phyloP scores from a whole-genome alignment of 2,113 vertebrate species.

The Cnemophilus loriae region DNA sequence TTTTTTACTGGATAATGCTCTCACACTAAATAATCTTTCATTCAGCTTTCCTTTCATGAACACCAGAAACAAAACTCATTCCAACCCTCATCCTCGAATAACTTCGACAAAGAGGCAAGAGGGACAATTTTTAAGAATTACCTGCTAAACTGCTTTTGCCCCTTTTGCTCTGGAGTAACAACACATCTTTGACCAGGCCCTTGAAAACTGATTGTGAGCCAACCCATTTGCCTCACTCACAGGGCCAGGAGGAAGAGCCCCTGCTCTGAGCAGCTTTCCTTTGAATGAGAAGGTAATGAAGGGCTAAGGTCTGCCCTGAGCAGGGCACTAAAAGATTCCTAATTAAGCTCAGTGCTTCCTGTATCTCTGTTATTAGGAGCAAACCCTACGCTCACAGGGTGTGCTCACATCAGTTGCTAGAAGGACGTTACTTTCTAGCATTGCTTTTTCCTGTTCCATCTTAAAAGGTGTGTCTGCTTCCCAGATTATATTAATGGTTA shows the following conservation, averaged over 20 bases:
- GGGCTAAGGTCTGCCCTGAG: not conserved
- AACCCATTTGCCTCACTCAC: not conserved
- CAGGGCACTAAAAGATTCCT: not conserved
- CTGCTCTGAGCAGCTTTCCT: not conserved
- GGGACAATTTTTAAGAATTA: not conserved
- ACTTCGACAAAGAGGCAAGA: not conserved
- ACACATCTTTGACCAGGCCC: not conserved
- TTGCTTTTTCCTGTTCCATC: not conserved
- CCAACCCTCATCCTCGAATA: not conserved
- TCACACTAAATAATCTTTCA: not conserved
- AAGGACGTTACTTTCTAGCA: not conserved
- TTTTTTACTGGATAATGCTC: not conserved
- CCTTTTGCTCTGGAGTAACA: not conserved
- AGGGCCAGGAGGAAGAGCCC: not conserved
- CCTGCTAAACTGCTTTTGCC: not conserved
- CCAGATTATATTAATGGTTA: not conserved
- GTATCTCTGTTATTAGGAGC: not conserved
- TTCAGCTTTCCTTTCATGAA: not conserved
- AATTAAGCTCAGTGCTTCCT: not conserved
- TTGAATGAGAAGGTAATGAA: not conserved
- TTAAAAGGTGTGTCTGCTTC: not conserved
- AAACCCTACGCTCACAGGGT: not conserved
- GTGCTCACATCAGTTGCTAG: rapidly evolving
- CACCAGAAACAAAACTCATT: not conserved
- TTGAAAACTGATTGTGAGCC: not conserved